These are phyloP conservation scores for Tipula vernalis DNA, from an alignment of 2,888 invertebrate species.

Conservation along the genomic window DNA sequence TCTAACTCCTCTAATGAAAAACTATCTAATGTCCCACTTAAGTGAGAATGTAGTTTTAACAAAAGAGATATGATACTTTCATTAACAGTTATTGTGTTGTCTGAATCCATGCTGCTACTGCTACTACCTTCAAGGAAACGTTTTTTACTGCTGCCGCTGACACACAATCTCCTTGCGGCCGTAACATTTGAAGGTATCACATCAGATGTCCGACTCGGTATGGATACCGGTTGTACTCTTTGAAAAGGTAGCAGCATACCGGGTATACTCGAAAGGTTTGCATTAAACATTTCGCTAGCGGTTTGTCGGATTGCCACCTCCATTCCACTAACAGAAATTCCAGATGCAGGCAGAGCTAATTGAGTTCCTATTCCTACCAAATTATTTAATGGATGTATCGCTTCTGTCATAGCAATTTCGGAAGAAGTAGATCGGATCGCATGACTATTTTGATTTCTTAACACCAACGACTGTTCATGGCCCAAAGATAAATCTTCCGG, in stretches of 20 bases:
- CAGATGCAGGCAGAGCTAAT: slow-evolving; percentile 30
- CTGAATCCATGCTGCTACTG: slow-evolving; percentile 34
- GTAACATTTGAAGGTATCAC: slow-evolving; percentile 37
- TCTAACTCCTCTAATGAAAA: slow-evolving; percentile 46
- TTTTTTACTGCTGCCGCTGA: slow-evolving; percentile 24
- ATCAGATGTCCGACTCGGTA: slow-evolving; percentile 33
- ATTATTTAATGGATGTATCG: slow-evolving; percentile 13
- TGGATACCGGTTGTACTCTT: slow-evolving; percentile 34
- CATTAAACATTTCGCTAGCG: slow-evolving; percentile 30
- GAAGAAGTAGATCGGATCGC: slow-evolving; percentile 20
- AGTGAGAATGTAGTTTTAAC: slow-evolving; percentile 78
- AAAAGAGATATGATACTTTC: slow-evolving; percentile 85
- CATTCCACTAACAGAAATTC: slow-evolving; percentile 31
- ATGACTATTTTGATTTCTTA: slow-evolving; percentile 29
- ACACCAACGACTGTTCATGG: slow-evolving; percentile 31
- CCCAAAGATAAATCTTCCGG: slow-evolving; percentile 36
- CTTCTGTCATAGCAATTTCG: slow-evolving; percentile 12
- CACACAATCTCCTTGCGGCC: slow-evolving; percentile 22
- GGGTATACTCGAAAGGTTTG: slow-evolving; percentile 24
- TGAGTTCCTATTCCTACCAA: slow-evolving; percentile 18
- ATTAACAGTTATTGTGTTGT: slow-evolving; percentile 48
- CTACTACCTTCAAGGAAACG: slow-evolving; percentile 30
- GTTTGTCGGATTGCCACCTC: slow-evolving; percentile 31
- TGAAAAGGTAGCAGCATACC: slow-evolving; percentile 35
- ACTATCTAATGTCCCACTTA: slow-evolving; percentile 72